These are phyloP conservation scores for Rhopalosiphum nymphaeae DNA, from an alignment of 2,888 invertebrate genomes.

Conservation along the genomic window DNA sequence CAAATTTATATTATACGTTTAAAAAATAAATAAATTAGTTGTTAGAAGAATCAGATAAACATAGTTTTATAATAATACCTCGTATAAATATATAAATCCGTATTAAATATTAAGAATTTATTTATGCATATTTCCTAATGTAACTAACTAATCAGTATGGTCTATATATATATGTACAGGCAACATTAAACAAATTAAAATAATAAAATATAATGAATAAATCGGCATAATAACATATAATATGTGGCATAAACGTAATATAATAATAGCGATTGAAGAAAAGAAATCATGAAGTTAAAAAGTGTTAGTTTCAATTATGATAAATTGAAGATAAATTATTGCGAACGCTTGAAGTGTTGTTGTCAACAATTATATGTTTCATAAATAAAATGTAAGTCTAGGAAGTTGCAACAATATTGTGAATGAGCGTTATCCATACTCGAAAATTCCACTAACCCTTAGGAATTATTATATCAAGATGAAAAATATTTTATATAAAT, in stretches of 20 bases:
- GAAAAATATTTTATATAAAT: not conserved
- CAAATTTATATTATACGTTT: not conserved
- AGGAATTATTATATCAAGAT: not conserved
- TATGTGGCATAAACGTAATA: not conserved
- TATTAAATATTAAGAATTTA: not conserved
- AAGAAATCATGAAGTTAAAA: slow-evolving; percentile 28
- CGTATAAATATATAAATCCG: not conserved
- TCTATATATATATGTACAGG: not conserved
- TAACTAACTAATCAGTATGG: not conserved
- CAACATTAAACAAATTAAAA: not conserved
- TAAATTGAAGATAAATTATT: slow-evolving; percentile 56
- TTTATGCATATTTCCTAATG: not conserved
- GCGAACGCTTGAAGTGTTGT: slow-evolving; percentile 30
- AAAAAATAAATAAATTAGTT: not conserved
- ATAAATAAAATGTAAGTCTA: slow-evolving; percentile 16
- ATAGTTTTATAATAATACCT: not conserved
- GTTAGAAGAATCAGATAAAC: not conserved
- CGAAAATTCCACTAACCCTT: not conserved
- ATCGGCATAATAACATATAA: not conserved
- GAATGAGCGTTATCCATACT: not conserved
- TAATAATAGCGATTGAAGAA: slow-evolving; percentile 22
- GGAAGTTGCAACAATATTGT: slow-evolving; percentile 10
- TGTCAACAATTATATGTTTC: not conserved
- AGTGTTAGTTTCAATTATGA: slow-evolving; percentile 32
- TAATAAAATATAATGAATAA: not conserved